phyloP scores from a whole-genome alignment of 2,797 vertebrate species.

The Gadopsis bispinosus region DNA sequence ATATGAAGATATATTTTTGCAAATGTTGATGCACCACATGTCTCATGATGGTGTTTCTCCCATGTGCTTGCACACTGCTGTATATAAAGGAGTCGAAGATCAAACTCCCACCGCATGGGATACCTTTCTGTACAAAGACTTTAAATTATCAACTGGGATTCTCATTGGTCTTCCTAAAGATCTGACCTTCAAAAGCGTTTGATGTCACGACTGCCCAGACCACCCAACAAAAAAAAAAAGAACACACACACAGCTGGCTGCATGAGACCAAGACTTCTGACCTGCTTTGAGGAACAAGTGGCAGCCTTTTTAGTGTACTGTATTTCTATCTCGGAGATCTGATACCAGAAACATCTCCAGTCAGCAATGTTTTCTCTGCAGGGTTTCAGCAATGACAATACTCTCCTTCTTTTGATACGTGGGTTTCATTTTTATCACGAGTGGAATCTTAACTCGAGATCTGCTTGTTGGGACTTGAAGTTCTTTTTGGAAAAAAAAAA shows the following conservation, averaged over 20 bases:
- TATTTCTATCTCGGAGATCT: constrained; percentile 50
- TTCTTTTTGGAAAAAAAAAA: constrained; percentile 51
- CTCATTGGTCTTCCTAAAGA: constrained; percentile 67
- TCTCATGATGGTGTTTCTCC: constrained; percentile 49
- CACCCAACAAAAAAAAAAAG: constrained; percentile 53
- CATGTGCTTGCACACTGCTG: constrained; percentile 63
- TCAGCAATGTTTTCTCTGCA: constrained; percentile 61
- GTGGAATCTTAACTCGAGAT: constrained; percentile 37
- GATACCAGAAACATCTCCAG: constrained; percentile 46
- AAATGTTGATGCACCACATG: constrained; percentile 57
- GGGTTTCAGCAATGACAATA: constrained; percentile 58
- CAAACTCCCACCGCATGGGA: constrained; percentile 38
- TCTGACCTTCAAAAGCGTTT: constrained; percentile 59
- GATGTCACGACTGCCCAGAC: constrained; percentile 78
- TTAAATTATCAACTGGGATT: constrained; percentile 51
- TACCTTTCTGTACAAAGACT: constrained; percentile 65
- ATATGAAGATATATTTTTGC: constrained; percentile 81
- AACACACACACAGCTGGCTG: constrained; percentile 29
- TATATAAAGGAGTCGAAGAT: constrained; percentile 41
- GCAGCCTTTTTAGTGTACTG: constrained; percentile 43
- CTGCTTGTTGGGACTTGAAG: constrained; percentile 53
- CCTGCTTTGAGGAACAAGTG: constrained; percentile 17
- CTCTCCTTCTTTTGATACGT: constrained; percentile 62
- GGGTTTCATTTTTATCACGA: constrained; percentile 59
- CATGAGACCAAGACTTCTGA: constrained; percentile 42